phyloP scores from a whole-genome alignment of 2,888 invertebrate species.

The Acrocera orbiculus region DNA sequence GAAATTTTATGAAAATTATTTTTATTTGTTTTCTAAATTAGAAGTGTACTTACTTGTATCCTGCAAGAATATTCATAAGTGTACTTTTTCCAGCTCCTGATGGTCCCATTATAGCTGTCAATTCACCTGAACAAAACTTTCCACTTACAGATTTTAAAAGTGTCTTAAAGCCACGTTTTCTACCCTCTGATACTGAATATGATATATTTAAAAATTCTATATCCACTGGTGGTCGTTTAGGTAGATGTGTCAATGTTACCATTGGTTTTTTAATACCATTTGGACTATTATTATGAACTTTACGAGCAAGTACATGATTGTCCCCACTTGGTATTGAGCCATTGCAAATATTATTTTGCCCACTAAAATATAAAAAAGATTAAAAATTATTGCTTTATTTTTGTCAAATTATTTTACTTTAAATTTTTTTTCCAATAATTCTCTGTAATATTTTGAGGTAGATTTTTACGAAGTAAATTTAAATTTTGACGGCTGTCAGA shows the following conservation, averaged over 20 bases:
- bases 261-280: conserved; percentile 51
- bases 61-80: conserved; percentile 74
- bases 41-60: conserved; percentile 53
- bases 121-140: conserved; percentile 72
- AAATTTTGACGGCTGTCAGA: too few species aligned
- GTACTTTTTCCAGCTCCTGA: conserved; percentile 66
- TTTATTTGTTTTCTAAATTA: too few species aligned
- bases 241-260: conserved; percentile 59
- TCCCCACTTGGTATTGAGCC: conserved; percentile 32
- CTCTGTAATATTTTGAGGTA: conserved; percentile 1
- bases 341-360: conserved; percentile 56
- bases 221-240: conserved; percentile 74
- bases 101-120: conserved; percentile 93
- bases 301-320: conserved; percentile 40
- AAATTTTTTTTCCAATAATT: conserved; percentile 2
- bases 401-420: too few species aligned
- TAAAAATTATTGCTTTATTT: too few species aligned
- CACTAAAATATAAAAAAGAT: conserved; percentile 32
- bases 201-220: conserved; percentile 76
- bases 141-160: conserved; percentile 79
- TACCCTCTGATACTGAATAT: conserved; percentile 74
- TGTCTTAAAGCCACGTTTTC: conserved; percentile 65
- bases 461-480: not conserved
- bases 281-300: conserved; percentile 54
- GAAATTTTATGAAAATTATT: too few species aligned